A percentile compares a stretch with the other conserved stretches of the same genome.
These are phyloP conservation scores for Balaeniceps rex DNA, from an alignment of 2,113 vertebrate genomes.

Conservation along the genomic window DNA sequence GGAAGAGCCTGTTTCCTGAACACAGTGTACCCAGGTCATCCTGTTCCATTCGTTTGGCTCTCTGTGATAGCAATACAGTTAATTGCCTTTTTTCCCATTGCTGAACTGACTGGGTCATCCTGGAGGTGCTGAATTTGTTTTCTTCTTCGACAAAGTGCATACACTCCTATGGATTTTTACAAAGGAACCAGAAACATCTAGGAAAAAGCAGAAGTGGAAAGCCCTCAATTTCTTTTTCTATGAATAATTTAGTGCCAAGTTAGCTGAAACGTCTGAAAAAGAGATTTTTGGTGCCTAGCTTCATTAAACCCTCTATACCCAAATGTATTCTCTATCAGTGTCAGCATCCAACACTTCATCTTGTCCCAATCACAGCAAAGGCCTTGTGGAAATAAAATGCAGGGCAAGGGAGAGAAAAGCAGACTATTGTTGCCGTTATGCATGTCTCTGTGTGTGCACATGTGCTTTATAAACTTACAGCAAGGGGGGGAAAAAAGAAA, in stretches of 20 bases:
- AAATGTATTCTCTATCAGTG: conserved; percentile 35
- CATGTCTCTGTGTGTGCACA: not conserved
- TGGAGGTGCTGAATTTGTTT: not conserved
- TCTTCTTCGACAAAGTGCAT: not conserved
- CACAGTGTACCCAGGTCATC: not conserved
- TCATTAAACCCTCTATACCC: conserved; percentile 34
- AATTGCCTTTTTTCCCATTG: not conserved
- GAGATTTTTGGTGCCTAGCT: conserved; percentile 40
- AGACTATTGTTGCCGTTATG: not conserved
- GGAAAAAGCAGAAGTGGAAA: not conserved
- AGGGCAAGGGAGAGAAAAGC: not conserved
- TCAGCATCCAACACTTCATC: conserved; percentile 36
- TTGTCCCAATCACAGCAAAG: conserved; percentile 17
- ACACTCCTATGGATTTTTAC: not conserved
- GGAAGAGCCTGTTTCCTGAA: not conserved
- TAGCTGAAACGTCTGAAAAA: conserved; percentile 25
- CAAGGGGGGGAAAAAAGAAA: not conserved
- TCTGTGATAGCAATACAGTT: not conserved
- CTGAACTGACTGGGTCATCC: not conserved
- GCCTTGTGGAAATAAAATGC: conserved; percentile 35
- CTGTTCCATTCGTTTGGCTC: not conserved
- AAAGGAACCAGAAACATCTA: not conserved
- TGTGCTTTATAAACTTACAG: not conserved
- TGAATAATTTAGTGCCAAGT: conserved; percentile 59
- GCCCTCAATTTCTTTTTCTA: conserved; percentile 25